These are phyloP conservation scores for Gopherus evgoodei DNA, from an alignment of 2,113 vertebrate species.

Conservation along the genomic window DNA sequence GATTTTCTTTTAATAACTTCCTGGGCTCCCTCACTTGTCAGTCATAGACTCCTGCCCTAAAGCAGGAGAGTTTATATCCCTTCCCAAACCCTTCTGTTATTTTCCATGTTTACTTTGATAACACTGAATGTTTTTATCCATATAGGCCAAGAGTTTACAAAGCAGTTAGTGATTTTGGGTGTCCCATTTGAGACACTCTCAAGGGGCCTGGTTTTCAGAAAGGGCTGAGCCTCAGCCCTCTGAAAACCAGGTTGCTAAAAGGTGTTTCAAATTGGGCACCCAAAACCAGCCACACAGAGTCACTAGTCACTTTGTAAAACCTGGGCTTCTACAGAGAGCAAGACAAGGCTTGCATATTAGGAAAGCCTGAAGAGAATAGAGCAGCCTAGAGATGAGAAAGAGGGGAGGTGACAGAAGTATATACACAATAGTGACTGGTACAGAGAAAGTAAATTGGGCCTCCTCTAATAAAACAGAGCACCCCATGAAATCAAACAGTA, in stretches of 20 bases:
- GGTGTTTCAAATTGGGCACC: too few species aligned
- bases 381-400: not conserved
- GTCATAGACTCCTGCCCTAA: not conserved
- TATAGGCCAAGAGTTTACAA: not conserved
- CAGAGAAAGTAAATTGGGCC: not conserved
- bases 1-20: too few species aligned
- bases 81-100: not conserved
- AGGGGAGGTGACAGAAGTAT: fast-evolving
- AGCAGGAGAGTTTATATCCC: not conserved
- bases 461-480: too few species aligned
- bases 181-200: too few species aligned
- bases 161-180: not conserved
- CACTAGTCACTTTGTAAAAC: not conserved
- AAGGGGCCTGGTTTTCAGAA: too few species aligned
- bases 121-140: not conserved
- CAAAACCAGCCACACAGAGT: not conserved
- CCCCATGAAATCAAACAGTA: too few species aligned
- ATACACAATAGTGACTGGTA: fast-evolving
- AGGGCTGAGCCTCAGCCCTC: too few species aligned
- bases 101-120: not conserved
- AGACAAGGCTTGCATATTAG: not conserved
- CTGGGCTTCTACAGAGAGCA: not conserved
- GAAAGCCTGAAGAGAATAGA: not conserved
- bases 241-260: too few species aligned
- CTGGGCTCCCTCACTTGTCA: not conserved